These are phyloP conservation scores for Pedetes capensis DNA, from an alignment of 2,113 vertebrate genomes.

Conservation along the genomic window DNA sequence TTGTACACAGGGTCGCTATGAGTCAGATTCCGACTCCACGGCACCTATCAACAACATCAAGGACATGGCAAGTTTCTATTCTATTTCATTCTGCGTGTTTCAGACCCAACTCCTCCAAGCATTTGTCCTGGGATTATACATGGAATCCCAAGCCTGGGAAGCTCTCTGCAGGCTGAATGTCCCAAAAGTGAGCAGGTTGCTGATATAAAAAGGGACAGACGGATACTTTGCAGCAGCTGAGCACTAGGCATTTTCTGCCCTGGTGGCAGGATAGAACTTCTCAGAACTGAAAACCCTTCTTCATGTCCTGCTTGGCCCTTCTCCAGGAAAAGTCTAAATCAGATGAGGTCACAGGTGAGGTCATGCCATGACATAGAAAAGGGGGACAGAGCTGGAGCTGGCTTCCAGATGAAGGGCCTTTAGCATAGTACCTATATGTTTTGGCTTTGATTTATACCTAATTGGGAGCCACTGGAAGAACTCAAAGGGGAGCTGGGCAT, in stretches of 20 bases:
- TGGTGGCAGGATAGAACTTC: background rate
- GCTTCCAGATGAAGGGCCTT: background rate
- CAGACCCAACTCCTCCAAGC: background rate
- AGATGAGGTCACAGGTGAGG: background rate
- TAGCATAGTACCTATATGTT: background rate
- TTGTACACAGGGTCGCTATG: too few relatives aligned
- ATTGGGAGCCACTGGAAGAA: background rate
- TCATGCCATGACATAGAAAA: background rate
- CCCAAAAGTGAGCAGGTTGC: background rate
- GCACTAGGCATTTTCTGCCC: background rate
- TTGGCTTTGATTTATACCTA: background rate
- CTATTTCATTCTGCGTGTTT: background rate
- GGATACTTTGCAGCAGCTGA: background rate
- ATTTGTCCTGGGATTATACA: background rate
- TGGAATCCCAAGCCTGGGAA: background rate
- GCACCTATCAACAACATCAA: too few relatives aligned
- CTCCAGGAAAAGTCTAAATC: background rate
- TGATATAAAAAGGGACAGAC: background rate
- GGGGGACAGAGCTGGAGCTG: background rate
- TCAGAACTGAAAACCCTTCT: background rate
- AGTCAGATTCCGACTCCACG: too few relatives aligned
- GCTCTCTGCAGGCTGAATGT: background rate
- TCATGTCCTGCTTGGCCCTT: background rate
- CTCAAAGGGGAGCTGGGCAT: background rate
- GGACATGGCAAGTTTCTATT: slow-evolving; percentile 25